Evolutionary conservation across 2,113 vertebrate species (phyloP).

Genomic region (Atrichornis clamosus): DNA sequence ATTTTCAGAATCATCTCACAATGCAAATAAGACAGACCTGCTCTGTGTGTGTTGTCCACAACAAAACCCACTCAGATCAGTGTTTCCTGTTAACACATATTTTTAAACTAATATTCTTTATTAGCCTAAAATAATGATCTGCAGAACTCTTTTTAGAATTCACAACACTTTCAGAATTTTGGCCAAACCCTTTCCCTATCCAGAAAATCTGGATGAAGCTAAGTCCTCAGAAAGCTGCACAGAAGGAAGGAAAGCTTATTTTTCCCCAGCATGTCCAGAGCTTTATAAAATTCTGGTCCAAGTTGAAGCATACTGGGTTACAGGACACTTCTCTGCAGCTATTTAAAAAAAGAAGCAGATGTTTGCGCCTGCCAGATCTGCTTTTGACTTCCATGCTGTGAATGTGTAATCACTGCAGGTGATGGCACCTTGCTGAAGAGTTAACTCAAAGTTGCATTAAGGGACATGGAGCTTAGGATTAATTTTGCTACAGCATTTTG

Average conservation of each 20-base stretch:
- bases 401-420: neutral
- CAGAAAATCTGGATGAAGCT: neutral
- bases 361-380: neutral
- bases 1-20: neutral
- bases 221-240: neutral
- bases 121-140: neutral
- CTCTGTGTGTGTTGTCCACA: neutral
- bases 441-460: constrained; percentile 4
- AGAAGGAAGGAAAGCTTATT: neutral
- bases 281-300: neutral
- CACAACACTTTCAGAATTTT: neutral
- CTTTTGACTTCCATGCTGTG: neutral
- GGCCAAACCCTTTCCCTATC: neutral
- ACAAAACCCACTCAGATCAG: neutral
- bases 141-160: neutral
- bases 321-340: neutral
- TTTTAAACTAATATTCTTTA: neutral
- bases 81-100: neutral
- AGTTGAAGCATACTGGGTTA: neutral
- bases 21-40: neutral
- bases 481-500: neutral
- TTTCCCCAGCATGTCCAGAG: no score
- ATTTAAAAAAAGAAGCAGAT: neutral
- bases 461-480: neutral
- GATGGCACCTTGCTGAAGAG: neutral